phyloP scores from a whole-genome alignment of 1,140 invertebrate species.

The Ephestia elutella region DNA sequence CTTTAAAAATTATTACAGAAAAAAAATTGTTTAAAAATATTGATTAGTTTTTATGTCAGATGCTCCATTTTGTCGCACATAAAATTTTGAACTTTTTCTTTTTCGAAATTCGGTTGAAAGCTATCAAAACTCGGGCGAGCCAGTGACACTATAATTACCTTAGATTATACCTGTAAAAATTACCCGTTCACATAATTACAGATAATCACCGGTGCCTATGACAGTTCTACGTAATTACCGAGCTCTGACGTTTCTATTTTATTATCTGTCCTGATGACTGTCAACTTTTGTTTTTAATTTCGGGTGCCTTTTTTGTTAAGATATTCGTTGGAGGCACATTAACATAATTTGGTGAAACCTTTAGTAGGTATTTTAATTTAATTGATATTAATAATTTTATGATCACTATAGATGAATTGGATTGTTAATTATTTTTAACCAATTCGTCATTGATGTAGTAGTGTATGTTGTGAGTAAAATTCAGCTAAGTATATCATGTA shows the following conservation, averaged over 20 bases:
- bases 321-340: not conserved
- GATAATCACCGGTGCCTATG: not conserved
- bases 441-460: no score
- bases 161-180: not conserved
- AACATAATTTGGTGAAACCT: no score
- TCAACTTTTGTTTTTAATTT: conserved; percentile 6
- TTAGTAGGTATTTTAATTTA: no score
- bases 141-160: not conserved
- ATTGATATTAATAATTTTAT: no score
- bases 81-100: not conserved
- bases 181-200: conserved; percentile 1
- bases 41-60: no score
- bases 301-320: conserved; percentile 3
- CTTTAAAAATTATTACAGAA: no score
- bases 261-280: conserved; percentile 8
- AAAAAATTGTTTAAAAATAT: no score
- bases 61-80: no score
- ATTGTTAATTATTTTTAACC: no score
- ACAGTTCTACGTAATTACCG: conserved; percentile 1
- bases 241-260: not conserved
- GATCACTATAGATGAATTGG: no score
- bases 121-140: not conserved
- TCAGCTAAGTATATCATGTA: no score
- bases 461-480: no score
- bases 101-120: not conserved